Evolutionary conservation across 2,888 invertebrate genomes (phyloP), one percentile per base, ranked within the genome.

Genomic region (Orthosia gothica): DNA sequence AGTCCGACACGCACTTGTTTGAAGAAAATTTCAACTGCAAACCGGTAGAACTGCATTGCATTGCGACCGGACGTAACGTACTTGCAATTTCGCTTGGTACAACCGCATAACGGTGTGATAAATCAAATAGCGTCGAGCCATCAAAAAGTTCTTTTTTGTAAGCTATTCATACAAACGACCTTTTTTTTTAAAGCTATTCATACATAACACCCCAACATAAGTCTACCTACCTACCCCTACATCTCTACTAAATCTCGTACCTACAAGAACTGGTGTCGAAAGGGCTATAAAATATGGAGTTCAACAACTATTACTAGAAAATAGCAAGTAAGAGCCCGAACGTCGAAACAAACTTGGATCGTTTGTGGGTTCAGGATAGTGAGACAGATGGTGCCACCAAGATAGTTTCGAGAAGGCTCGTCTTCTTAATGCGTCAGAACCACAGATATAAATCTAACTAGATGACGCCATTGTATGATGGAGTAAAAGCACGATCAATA

Each of bases 331-430:
- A 82, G 74, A 85, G 74, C 79, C 69, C 65, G 83, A 83, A 83
- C 87, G 88, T 87, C 89, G 85, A 87, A 90, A 90, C 89, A 91
- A 93, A 93, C 87, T 93, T 92, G 84, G 89, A 89, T 93, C 92
- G 92, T 93, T 93, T 93, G 89, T 80, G 89, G 90, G 86, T 86
- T 88, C 85, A 81, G 87, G 84, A 91, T 91, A 89, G 89, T 83
- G 89, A 90, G 89, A 91, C 93, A 93, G 92, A 93, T 93, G 93
- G 91, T 86, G 87, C 89, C 89, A 79, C 86, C 79, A 68, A 90
- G 89, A 92, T 92, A 92, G 93, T 92, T 93, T 86, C 81, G 79
- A 72, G 82, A 81, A 84, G 80, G 79, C 85, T 86, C 88, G 88
- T 89, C 89, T 89, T 89, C 89, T 89, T 91, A 92, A 91, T 91